Evolutionary conservation across 2,113 vertebrate species (phyloP).

Genomic region (Spermophilus dauricus): DNA sequence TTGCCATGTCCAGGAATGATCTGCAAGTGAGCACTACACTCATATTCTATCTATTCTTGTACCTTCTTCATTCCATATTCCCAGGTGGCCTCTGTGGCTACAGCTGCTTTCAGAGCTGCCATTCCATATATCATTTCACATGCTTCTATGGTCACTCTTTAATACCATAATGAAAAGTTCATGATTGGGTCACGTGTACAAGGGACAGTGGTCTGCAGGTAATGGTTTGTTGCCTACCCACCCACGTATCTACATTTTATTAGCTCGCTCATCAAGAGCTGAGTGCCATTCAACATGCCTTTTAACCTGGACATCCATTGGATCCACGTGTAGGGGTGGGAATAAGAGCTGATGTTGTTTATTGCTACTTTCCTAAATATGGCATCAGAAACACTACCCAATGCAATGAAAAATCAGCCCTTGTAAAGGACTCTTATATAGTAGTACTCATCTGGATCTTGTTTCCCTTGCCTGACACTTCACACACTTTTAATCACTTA

Average conservation of each 20-base stretch:
- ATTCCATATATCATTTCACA: background rate
- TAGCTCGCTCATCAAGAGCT: background rate
- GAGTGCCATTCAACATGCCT: background rate
- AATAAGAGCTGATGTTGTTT: background rate
- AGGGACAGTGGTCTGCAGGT: background rate
- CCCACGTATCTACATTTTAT: background rate
- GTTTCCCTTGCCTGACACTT: constrained; percentile 12
- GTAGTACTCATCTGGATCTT: constrained; percentile 6
- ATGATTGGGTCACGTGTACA: background rate
- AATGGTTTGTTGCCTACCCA: background rate
- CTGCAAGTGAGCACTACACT: background rate
- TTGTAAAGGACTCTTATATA: background rate
- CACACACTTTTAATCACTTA: constrained; percentile 1
- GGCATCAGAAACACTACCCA: background rate
- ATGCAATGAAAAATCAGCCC: background rate
- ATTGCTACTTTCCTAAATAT: background rate
- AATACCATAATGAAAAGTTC: background rate
- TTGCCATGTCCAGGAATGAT: background rate
- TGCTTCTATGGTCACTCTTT: background rate
- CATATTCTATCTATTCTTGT: background rate
- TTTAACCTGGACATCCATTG: background rate
- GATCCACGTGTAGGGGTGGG: background rate
- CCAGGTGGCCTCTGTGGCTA: background rate
- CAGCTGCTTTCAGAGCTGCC: background rate
- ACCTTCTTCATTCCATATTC: background rate